Conservation (phyloP, 2,888 invertebrate genomes). For the Agonum fuliginosum region DNA sequence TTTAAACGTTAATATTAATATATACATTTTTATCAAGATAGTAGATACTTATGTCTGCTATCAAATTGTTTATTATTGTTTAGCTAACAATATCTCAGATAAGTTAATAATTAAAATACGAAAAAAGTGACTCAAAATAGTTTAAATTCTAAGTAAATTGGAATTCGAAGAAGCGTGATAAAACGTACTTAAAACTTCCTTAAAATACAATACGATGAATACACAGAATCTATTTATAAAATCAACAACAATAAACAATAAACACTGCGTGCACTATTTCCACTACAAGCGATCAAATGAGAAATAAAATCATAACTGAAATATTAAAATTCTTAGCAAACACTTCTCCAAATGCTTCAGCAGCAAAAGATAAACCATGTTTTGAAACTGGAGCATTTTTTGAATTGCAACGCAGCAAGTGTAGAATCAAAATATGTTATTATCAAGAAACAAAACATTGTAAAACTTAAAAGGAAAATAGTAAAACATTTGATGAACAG, state of each 20-base stretch:
- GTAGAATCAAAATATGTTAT: slow-evolving; percentile 6
- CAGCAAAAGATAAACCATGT: slow-evolving; percentile 32
- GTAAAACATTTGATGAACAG: slow-evolving; percentile 53
- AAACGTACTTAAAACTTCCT: slow-evolving; percentile 53
- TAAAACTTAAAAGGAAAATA: slow-evolving; percentile 43
- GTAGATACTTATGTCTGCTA: too few relatives aligned
- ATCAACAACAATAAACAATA: slow-evolving; percentile 46
- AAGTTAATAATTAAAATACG: not conserved
- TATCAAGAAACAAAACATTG: slow-evolving; percentile 13
- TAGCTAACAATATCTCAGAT: too few relatives aligned
- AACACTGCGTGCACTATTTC: slow-evolving; percentile 2
- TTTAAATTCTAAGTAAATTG: slow-evolving; percentile 13
- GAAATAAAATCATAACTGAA: not conserved
- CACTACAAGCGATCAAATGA: not conserved
- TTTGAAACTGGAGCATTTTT: slow-evolving; percentile 12
- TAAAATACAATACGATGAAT: slow-evolving; percentile 35
- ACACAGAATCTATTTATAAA: slow-evolving; percentile 55
- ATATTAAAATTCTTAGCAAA: not conserved
- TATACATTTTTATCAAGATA: too few relatives aligned
- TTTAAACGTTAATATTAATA: too few relatives aligned
- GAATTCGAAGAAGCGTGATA: slow-evolving; percentile 34
- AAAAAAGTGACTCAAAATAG: not conserved
- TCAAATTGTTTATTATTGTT: too few relatives aligned
- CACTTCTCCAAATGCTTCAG: not conserved
- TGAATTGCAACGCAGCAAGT: slow-evolving; percentile 11